phyloP scores from a whole-genome alignment of 2,113 vertebrate genomes.

The Nycticryphes semicollaris region DNA sequence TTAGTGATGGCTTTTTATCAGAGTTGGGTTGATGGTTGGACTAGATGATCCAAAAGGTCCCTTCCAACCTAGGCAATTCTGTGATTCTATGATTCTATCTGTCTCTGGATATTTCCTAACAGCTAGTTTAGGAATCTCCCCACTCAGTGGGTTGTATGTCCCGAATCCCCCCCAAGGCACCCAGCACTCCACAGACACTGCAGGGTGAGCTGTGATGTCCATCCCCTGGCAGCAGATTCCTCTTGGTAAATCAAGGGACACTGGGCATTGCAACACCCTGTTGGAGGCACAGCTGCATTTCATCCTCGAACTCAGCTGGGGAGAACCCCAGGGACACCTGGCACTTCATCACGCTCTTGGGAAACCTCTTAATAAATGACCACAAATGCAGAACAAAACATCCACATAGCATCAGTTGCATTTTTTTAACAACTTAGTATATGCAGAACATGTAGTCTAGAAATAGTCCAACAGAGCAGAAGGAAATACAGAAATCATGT shows the following conservation, averaged over 20 bases:
- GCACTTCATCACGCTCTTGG: neutral
- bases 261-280: neutral
- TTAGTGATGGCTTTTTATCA: too few relatives aligned
- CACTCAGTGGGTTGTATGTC: neutral
- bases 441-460: neutral
- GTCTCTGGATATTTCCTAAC: neutral
- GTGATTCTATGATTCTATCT: too few relatives aligned
- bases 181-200: fast-evolving
- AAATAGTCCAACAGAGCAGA: neutral
- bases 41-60: too few relatives aligned
- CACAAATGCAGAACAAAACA: neutral
- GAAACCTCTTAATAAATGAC: neutral
- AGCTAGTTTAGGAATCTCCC: neutral
- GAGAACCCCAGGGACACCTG: neutral
- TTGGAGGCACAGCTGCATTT: neutral
- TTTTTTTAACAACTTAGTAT: neutral
- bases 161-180: neutral
- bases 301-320: neutral
- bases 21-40: too few relatives aligned
- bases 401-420: neutral
- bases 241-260: neutral
- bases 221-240: neutral
- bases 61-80: too few relatives aligned
- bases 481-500: neutral
- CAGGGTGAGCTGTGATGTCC: neutral